phyloP scores from a whole-genome alignment of 1,140 invertebrate genomes.

The Psilanteris sp. region DNA sequence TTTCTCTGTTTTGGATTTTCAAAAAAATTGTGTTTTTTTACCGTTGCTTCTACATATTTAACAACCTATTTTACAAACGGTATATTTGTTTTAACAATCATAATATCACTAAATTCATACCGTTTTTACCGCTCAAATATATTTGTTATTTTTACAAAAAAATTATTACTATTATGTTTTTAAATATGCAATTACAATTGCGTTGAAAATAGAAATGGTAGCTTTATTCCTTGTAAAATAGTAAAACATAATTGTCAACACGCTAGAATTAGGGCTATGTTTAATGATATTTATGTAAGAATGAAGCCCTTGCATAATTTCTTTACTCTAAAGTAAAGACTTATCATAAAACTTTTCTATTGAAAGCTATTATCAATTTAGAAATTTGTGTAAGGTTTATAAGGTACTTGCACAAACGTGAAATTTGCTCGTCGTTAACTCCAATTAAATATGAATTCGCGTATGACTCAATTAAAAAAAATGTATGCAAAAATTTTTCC shows the following conservation, averaged over 20 bases:
- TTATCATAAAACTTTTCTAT: conserved; percentile 27
- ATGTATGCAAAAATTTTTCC: conserved; percentile 30
- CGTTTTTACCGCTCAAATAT: no score
- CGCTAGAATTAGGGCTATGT: conserved; percentile 25
- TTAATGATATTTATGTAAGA: conserved; percentile 52
- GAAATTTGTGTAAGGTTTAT: conserved; percentile 19
- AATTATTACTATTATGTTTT: no score
- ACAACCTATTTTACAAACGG: no score
- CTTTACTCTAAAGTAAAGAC: conserved; percentile 27
- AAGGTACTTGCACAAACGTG: neutral
- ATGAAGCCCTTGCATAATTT: conserved; percentile 53
- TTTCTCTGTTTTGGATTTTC: neutral
- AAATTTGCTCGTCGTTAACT: conserved; percentile 11
- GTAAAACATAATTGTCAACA: conserved; percentile 19
- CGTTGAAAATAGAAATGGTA: no score
- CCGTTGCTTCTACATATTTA: no score
- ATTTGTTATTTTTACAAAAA: no score
- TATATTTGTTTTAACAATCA: no score
- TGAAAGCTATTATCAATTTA: conserved; percentile 19
- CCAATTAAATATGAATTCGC: conserved; percentile 1
- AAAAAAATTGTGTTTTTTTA: no score
- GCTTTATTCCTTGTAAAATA: no score
- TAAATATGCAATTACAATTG: no score
- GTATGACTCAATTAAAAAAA: conserved; percentile 33
- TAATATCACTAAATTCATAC: no score